A percentile compares a stretch with the other conserved stretches of the same genome.
Evolutionary conservation across 1,140 invertebrate genomes (phyloP).

Genomic region (Berghia stephanieae): DNA sequence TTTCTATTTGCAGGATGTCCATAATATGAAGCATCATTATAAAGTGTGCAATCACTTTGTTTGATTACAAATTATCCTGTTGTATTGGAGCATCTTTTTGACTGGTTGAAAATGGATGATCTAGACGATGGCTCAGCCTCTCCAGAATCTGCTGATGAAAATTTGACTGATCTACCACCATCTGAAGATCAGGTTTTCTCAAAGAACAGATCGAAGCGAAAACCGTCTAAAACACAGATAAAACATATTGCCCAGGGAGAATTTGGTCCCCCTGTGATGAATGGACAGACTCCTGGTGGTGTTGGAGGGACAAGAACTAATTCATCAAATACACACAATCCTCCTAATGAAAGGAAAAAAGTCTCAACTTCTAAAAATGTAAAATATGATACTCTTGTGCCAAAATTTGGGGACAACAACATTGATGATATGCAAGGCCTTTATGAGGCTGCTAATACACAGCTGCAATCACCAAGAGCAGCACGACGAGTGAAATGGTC

Average conservation of each 20-base stretch:
- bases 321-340: too few relatives aligned
- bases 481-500: too few relatives aligned
- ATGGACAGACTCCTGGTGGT: constrained; percentile 9
- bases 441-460: neutral
- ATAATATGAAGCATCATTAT: too few relatives aligned
- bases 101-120: too few relatives aligned
- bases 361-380: constrained; percentile 12
- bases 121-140: too few relatives aligned
- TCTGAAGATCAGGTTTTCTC: constrained; percentile 3
- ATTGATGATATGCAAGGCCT: neutral
- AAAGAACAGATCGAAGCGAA: constrained; percentile 36
- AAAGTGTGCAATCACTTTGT: too few relatives aligned
- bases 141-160: constrained; percentile 31
- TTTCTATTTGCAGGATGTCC: too few relatives aligned
- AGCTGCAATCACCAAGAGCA: neutral
- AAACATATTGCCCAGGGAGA: constrained; percentile 35
- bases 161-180: constrained; percentile 21
- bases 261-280: neutral
- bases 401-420: neutral
- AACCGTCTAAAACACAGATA: constrained; percentile 38
- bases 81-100: too few relatives aligned
- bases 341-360: too few relatives aligned
- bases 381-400: constrained; percentile 19
- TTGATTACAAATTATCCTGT: too few relatives aligned
- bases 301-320: neutral